Evolutionary conservation across 2,113 vertebrate species (phyloP), one percentile per base, ranked within the genome.

Genomic region (Hyaena hyaena): DNA sequence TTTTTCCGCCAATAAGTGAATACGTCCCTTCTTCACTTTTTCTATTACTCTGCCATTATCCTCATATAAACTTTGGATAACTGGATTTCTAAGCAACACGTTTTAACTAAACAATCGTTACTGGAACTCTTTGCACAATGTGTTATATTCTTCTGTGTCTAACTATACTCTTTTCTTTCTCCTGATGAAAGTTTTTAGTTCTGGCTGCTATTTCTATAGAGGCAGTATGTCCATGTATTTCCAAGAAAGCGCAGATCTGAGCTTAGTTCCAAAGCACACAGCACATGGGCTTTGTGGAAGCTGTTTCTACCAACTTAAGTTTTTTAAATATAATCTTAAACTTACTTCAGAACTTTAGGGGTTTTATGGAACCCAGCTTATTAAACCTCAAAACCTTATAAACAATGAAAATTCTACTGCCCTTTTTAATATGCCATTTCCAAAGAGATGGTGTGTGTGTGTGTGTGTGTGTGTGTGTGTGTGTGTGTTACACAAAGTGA

Each of bases 251-350:
- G 71, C 11, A 50, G 43, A 55, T 39, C 28, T 88, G 89, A 88
- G 55, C 35, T 81, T 74, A 65, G 58, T 12, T 87, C 66, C 23
- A 24, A n/a, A 65, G 14, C 3, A 28, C 28, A n/a, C 8, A 48
- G 84, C 48, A 80, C 73, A 58, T 4, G 43, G 26, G 45, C 55
- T 92, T 71, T 16, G 24, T 74, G 83, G 77, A 71, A 73, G 19
- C 10, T 74, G 28, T 65, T 66, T 55, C 68, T n/a, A 50, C 79
- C 87, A 95, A n/a, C 21, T 65, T 53, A 74, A 74, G 45, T 55
- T 81, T 73, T 92, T 65, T 45, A 95, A 92, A 88, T 31, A 73
- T 63, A 66, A 74, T 31, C 66, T 96, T 66, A 74, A 82, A 45
- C 21, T 14, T 81, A 92, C 50, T 65, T 88, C 16, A 88, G 14